phyloP scores from a whole-genome alignment of 2,113 vertebrate species.

The Campylomormyrus numenius region DNA sequence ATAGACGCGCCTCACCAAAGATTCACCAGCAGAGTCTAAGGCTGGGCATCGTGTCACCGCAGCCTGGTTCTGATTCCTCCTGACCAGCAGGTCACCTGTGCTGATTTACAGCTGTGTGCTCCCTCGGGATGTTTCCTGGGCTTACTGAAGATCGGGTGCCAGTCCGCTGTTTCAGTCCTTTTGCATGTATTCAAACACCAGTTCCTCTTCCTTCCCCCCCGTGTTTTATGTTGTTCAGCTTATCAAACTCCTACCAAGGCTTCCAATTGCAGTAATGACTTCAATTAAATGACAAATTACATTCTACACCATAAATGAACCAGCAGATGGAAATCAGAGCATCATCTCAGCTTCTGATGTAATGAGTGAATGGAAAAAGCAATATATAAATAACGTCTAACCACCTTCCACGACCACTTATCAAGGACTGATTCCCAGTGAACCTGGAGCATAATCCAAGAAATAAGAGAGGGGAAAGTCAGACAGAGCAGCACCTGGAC shows the following conservation, averaged over 20 bases:
- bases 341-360: not conserved
- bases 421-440: not conserved
- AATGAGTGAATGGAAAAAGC: not conserved
- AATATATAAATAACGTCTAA: not conserved
- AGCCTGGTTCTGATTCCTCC: not conserved
- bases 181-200: not conserved
- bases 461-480: not conserved
- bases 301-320: not conserved
- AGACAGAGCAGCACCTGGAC: not conserved
- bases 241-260: not conserved
- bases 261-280: not conserved
- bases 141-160: not conserved
- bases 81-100: not conserved
- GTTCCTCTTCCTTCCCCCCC: not conserved
- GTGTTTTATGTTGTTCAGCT: not conserved
- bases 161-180: not conserved
- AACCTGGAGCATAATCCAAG: not conserved
- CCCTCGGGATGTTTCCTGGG: not conserved
- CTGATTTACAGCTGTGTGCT: not conserved
- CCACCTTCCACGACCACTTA: not conserved
- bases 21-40: not conserved
- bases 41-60: not conserved
- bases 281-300: slow-evolving; percentile 1
- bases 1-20: not conserved
- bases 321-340: not conserved